Conservation (phyloP, 2,888 invertebrate species). For the Aphodius sticticus region DNA sequence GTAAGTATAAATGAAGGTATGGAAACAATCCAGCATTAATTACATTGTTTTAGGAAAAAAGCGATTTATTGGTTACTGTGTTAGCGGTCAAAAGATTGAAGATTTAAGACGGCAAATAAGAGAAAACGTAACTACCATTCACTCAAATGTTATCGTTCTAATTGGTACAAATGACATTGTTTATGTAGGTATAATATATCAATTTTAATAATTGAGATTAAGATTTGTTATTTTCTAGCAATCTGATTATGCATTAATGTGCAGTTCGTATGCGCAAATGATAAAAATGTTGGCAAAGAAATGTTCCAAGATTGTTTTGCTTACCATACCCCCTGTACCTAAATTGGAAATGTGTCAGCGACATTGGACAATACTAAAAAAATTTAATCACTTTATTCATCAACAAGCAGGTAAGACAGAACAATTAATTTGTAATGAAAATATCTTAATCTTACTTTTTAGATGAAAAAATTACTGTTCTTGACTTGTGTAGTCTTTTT, state of each 20-base stretch:
- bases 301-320: conserved; percentile 21
- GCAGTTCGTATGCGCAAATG: conserved; percentile 7
- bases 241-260: conserved; percentile 24
- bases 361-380: conserved; percentile 17
- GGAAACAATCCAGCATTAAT: background rate
- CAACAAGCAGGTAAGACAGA: background rate
- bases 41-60: background rate
- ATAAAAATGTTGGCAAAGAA: conserved; percentile 11
- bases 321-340: conserved; percentile 28
- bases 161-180: conserved; percentile 31
- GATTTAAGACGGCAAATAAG: conserved; percentile 17
- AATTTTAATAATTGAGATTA: background rate
- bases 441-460: background rate
- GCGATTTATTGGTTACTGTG: conserved; percentile 25
- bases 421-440: background rate
- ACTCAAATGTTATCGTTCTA: conserved; percentile 22
- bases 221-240: conserved; percentile 8
- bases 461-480: background rate
- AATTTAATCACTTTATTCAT: conserved; percentile 18
- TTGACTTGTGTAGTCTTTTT: conserved; percentile 22
- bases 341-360: background rate
- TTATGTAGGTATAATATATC: background rate
- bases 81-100: conserved; percentile 29
- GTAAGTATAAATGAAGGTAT: background rate
- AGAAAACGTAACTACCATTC: conserved; percentile 8